Evolutionary conservation across 64 coral and sea anemone species (phyloP), one percentile per base, ranked within the genome.

Genomic region (Porites australiensis): DNA sequence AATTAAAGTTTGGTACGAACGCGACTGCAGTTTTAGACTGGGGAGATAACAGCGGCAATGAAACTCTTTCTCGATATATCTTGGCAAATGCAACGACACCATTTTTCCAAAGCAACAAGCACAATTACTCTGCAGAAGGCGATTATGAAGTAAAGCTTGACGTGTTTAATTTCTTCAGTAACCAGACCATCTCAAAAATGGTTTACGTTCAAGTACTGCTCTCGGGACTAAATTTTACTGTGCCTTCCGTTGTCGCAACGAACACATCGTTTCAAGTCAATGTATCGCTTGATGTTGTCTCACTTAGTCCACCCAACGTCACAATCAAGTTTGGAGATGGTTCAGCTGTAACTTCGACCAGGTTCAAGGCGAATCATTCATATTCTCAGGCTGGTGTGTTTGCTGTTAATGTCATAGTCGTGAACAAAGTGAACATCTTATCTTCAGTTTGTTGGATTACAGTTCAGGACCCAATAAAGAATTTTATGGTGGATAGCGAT

Each of bases 71-170:
- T 19, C 8, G 6, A 4, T 20, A 77, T 14, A 58, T 84, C 9
- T 44, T 83, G 71, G 90, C 90, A 62, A 92, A 92, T 59, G 90
- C 70, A 14, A 85, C 79, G 8, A 74, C 48, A 10, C 67, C 66
- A 14, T 75, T 92, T 74, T 58, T 18, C 55, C n/a, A 22, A 16
- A 72, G 59, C 3, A 60, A 69, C n/a, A 8, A 50, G 5, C 90
- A 92, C 46, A 76, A 92, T 49, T 92, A 92, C 54, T 74, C 90
- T 14, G 55, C 15, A 49, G 90, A 92, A 52, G 90, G 90, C 19
- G 79, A 75, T 6, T 92, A 68, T 74, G 11, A 18, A 10, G 46
- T 92, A 2, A 77, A 21, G n/a, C 19, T 92, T 14, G 18, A 65
- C 52, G 90, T 54, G 4, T 92, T 50, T 74, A 92, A 92, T 10